Evolutionary conservation across 2,113 vertebrate genomes (phyloP), one percentile per base, ranked within the genome.

Genomic region (Panurus biarmicus): DNA sequence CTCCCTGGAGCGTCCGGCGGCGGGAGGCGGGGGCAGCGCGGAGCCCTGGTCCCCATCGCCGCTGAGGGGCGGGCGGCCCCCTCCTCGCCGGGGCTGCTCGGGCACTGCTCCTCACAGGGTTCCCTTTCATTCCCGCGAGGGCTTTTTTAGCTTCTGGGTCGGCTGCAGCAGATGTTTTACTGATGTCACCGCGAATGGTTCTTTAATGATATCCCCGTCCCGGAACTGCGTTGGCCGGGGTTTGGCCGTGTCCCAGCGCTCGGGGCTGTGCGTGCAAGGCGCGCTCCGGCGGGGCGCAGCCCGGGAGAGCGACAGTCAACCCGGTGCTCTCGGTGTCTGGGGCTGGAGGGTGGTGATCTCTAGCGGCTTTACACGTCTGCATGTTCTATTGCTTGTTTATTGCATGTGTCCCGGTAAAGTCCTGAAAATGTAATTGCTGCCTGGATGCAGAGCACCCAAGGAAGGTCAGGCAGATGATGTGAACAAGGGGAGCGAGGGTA

Each of bases 61-160:
- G 18, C 44, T 4, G 25, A 1, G 22, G 28, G 31, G 25, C 54
- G 5, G 70, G 42, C 35, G 8, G 54, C 17, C 20, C 1, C 26
- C 7, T 44, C 11, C 51, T 25, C 12, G 18, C 64, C 22, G 42
- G 2, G 54, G 23, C 35, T 1, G 4, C 1, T 18, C 3, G 13
- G 26, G 12, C 1, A 0, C 53, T 9, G 50, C n/a, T 45, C 26
- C 8, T 33, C 50, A 0, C 19, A 8, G 25, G 1, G 18, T 5
- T 47, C 51, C 57, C 42, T 24, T 1, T 18, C 1, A 2, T 14
- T 40, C 24, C 67, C 33, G 13, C 2, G 26, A 6, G 4, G 11
- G n/a, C 0, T 61, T 18, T 22, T 28, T 50, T 25, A 53, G 58
- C 60, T 53, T 50, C 54, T 47, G 60, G 54, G 58, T 31, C 31